phyloP scores from a whole-genome alignment of 2,888 invertebrate species.

The Dynastes maya region DNA sequence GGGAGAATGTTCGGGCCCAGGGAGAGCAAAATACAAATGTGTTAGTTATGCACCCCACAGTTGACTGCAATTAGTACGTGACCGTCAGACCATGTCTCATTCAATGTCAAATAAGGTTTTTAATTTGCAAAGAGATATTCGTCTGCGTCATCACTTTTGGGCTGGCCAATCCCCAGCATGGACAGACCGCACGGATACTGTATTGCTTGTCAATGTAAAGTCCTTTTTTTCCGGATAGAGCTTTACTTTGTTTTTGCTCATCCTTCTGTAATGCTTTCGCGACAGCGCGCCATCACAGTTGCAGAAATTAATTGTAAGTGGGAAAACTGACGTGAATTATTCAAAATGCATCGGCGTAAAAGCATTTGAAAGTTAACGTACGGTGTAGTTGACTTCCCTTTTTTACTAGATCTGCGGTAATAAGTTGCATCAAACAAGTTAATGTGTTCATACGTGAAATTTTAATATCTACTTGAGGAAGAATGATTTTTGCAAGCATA shows the following conservation, averaged over 20 bases:
- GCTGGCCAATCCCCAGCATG: constrained; percentile 20
- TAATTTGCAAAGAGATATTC: constrained; percentile 44
- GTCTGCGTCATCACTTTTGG: constrained; percentile 46
- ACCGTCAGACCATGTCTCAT: constrained; percentile 44
- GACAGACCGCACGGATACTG: constrained; percentile 27
- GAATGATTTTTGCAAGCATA: too few relatives aligned
- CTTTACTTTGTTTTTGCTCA: constrained; percentile 36
- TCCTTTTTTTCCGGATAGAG: constrained; percentile 40
- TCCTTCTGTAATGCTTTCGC: constrained; percentile 19
- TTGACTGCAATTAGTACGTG: constrained; percentile 49
- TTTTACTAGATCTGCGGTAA: too few relatives aligned
- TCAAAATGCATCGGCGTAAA: neutral
- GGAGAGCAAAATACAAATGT: constrained; percentile 47
- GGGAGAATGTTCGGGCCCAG: constrained; percentile 30
- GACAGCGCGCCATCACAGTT: neutral
- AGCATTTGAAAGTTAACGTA: neutral
- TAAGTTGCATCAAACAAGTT: too few relatives aligned
- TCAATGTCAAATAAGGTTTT: constrained; percentile 48
- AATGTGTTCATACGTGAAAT: too few relatives aligned
- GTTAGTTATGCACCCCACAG: constrained; percentile 50
- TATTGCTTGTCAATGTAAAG: constrained; percentile 40
- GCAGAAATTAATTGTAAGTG: constrained; percentile 16
- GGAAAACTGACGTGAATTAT: constrained; percentile 11
- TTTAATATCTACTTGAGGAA: too few relatives aligned
- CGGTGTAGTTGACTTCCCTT: too few relatives aligned